phyloP scores from a whole-genome alignment of 2,797 vertebrate genomes.

The Sebastes paucispinis region DNA sequence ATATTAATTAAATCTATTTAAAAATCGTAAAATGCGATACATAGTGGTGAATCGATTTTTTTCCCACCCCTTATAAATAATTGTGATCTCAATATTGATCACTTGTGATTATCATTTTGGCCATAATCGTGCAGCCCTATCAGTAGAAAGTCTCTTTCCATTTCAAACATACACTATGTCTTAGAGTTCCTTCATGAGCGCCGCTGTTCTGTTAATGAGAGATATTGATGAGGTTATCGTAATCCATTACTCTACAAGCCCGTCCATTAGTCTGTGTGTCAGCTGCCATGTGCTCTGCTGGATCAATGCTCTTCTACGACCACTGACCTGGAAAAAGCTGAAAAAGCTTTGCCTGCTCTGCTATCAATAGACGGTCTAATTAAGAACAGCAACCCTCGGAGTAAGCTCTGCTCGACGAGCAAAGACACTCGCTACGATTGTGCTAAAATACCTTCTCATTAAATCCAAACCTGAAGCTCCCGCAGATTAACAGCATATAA shows the following conservation, averaged over 20 bases:
- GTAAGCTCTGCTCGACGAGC: slow-evolving; percentile 47
- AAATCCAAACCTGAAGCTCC: slow-evolving; percentile 38
- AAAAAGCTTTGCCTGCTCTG: slow-evolving; percentile 63
- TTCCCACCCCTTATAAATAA: too few species aligned
- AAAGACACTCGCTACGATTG: slow-evolving; percentile 45
- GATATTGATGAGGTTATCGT: slow-evolving; percentile 27
- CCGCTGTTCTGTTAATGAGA: slow-evolving; percentile 25
- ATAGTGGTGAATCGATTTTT: too few species aligned
- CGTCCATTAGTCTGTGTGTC: slow-evolving; percentile 61
- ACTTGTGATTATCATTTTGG: too few species aligned
- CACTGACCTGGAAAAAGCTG: slow-evolving; percentile 79
- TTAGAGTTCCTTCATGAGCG: background rate
- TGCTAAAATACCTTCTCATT: slow-evolving; percentile 51
- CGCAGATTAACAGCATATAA: slow-evolving; percentile 21
- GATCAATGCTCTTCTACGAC: slow-evolving; percentile 70
- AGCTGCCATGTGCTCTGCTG: slow-evolving; percentile 71
- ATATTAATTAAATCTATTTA: too few species aligned
- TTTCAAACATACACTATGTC: background rate
- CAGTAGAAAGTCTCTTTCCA: background rate
- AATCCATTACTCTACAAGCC: slow-evolving; percentile 47
- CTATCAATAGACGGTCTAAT: slow-evolving; percentile 77
- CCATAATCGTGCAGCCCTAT: too few species aligned
- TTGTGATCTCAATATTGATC: too few species aligned
- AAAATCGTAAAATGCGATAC: too few species aligned
- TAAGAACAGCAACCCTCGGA: slow-evolving; percentile 56